Evolutionary conservation across 2,113 vertebrate species (phyloP).

Genomic region (Pseudolaguvia tuberculata): DNA sequence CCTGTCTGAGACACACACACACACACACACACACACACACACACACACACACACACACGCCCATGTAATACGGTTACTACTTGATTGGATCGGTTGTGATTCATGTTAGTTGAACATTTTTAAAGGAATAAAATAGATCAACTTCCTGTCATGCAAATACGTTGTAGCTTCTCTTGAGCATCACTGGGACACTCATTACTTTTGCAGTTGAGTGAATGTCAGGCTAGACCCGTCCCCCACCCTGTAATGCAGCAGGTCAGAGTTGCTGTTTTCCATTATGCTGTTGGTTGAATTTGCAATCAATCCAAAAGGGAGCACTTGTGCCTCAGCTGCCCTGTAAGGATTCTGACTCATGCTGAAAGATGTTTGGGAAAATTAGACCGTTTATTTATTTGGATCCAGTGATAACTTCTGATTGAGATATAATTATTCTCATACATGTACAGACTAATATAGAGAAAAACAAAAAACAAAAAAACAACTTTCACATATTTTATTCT

Average conservation of each 20-base stretch:
- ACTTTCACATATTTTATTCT: no score
- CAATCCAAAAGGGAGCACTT: conserved; percentile 3
- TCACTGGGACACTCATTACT: not conserved
- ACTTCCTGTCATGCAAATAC: not conserved
- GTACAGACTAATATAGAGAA: not conserved
- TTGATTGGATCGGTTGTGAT: conserved; percentile 15
- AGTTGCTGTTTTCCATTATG: conserved; percentile 21
- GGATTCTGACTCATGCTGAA: conserved; percentile 5
- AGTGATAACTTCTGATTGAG: not conserved
- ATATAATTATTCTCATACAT: conserved; percentile 7
- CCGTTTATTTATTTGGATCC: conserved; percentile 12
- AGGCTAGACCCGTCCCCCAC: not conserved
- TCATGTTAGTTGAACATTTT: not conserved
- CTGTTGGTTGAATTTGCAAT: conserved; percentile 19
- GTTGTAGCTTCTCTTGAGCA: not conserved
- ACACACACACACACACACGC: conserved; percentile 17
- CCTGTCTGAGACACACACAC: not conserved
- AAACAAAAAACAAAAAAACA: no score
- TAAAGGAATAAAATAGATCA: not conserved
- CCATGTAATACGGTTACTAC: not conserved
- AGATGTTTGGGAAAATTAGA: conserved; percentile 14
- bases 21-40: conserved; percentile 1
- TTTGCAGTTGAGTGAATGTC: conserved; percentile 11
- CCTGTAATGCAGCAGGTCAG: conserved; percentile 15
- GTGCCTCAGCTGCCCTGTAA: not conserved